phyloP scores from a whole-genome alignment of 2,113 vertebrate species.

The Tricholaema leucomelas region DNA sequence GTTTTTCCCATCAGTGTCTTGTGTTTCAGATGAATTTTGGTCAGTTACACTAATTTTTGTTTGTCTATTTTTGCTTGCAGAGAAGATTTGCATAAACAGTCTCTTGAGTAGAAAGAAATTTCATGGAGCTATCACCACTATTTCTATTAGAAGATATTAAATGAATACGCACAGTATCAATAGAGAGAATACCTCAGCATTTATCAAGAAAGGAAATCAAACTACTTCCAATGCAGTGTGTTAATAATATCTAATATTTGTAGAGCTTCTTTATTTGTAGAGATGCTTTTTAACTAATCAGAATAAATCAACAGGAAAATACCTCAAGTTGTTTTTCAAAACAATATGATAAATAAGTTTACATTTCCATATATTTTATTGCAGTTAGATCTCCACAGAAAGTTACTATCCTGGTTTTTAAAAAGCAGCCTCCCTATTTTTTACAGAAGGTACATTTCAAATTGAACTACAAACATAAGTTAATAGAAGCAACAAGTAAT shows the following conservation, averaged over 20 bases:
- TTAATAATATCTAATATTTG: background rate
- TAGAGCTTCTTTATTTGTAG: background rate
- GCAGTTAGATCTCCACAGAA: background rate
- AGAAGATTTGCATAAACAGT: background rate
- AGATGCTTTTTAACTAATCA: background rate
- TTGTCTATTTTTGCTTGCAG: background rate
- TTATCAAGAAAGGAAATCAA: background rate
- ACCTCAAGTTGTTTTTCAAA: background rate
- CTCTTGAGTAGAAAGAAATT: background rate
- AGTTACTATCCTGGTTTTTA: background rate
- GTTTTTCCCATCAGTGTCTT: background rate
- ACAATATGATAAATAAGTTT: background rate
- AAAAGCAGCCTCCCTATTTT: background rate
- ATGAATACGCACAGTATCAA: background rate
- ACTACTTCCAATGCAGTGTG: background rate
- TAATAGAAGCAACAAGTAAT: background rate
- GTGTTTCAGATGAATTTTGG: background rate
- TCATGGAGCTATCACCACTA: background rate
- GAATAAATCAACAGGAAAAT: background rate
- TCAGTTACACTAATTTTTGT: background rate
- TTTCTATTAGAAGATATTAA: background rate
- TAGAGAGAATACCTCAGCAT: background rate
- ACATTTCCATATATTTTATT: background rate
- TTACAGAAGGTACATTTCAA: background rate
- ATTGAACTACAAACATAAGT: background rate